Conservation (phyloP, 2,113 vertebrate genomes). For the Ciconia maguari region DNA sequence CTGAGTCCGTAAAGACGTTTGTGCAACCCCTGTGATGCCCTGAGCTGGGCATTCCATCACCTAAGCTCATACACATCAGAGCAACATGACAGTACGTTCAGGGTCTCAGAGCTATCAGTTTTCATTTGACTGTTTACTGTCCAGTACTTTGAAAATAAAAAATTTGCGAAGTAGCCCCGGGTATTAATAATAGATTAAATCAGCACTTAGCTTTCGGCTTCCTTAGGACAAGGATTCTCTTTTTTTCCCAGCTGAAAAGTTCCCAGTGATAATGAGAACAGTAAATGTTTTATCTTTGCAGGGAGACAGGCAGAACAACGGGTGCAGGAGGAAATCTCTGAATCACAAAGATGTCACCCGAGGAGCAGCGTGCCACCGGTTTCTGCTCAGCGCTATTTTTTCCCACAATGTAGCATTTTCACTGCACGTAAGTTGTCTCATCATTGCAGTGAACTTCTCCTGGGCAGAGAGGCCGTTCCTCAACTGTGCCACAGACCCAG, state of each 20-base stretch:
- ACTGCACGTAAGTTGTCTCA: not conserved
- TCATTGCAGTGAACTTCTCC: not conserved
- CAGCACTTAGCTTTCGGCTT: not conserved
- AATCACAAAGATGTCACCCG: not conserved
- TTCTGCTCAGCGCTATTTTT: not conserved
- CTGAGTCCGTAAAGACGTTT: accelerated
- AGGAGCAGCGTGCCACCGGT: not conserved
- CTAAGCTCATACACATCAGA: not conserved
- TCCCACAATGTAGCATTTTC: not conserved
- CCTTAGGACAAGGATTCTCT: not conserved
- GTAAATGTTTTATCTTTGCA: not conserved
- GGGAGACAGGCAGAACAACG: not conserved
- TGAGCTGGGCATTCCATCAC: not conserved
- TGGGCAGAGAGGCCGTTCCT: not conserved
- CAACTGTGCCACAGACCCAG: accelerated
- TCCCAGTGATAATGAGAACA: not conserved
- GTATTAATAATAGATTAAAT: not conserved
- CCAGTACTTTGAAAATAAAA: not conserved
- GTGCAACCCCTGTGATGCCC: not conserved
- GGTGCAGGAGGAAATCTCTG: not conserved
- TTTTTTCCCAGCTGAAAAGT: not conserved
- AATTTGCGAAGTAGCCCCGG: not conserved
- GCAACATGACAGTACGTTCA: not conserved
- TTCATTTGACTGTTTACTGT: not conserved
- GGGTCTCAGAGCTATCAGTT: not conserved